Conservation (phyloP, 1,140 invertebrate genomes). For the Theocolax elegans region DNA sequence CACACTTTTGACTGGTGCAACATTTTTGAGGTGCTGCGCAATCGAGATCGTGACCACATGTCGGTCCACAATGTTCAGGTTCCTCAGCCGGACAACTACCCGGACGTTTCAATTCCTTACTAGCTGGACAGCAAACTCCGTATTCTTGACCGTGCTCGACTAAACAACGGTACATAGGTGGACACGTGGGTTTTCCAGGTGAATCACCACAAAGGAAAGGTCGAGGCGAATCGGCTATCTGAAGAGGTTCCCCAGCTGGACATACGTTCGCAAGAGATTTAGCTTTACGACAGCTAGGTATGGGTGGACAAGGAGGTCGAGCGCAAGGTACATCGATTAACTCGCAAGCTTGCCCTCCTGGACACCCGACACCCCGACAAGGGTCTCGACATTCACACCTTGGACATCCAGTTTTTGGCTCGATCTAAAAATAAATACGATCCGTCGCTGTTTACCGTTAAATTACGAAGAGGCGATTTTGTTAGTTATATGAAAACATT, state of each 20-base stretch:
- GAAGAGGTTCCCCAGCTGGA: conserved; percentile 81
- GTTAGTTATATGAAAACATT: too few species aligned
- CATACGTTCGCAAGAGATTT: conserved; percentile 78
- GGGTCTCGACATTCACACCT: conserved; percentile 85
- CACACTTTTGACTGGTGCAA: conserved; percentile 71
- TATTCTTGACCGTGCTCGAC: conserved; percentile 84
- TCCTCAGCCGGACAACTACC: conserved; percentile 76
- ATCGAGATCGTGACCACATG: conserved; percentile 81
- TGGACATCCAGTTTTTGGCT: conserved; percentile 74
- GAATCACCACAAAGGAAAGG: conserved; percentile 86
- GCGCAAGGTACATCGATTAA: conserved; percentile 82
- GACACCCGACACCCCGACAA: conserved; percentile 80
- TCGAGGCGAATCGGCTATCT: conserved; percentile 79
- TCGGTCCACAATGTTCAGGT: conserved; percentile 70
- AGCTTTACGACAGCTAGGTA: conserved; percentile 80
- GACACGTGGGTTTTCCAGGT: conserved; percentile 83
- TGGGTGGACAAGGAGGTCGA: conserved; percentile 81
- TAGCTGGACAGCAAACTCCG: conserved; percentile 87
- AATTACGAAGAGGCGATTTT: too few species aligned
- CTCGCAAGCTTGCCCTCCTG: conserved; percentile 79
- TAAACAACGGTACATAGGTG: conserved; percentile 81
- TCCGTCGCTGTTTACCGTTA: not conserved
- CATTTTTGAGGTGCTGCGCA: conserved; percentile 85
- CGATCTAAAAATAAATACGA: conserved; percentile 55
- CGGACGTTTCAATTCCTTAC: conserved; percentile 77